These are phyloP conservation scores for Lepidonotus clava DNA, from an alignment of 2,888 invertebrate genomes.

Conservation along the genomic window DNA sequence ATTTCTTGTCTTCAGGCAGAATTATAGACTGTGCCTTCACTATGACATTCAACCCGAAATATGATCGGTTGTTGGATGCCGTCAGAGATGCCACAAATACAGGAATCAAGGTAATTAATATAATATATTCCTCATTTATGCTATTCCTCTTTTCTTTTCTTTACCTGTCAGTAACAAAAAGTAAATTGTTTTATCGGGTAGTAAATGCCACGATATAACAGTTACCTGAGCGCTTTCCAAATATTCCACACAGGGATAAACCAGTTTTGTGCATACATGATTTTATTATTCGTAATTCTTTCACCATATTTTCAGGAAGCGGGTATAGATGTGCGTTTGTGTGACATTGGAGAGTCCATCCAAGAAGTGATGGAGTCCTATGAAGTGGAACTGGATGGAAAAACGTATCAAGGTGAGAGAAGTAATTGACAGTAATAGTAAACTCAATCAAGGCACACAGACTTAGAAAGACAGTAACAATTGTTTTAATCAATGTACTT, in stretches of 20 bases:
- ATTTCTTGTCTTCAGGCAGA: conserved; percentile 82
- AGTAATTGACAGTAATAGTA: too few species aligned
- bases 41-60: conserved; percentile 96
- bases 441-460: too few species aligned
- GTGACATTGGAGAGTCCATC: conserved; percentile 96
- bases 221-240: too few species aligned
- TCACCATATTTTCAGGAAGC: too few species aligned
- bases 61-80: conserved; percentile 90
- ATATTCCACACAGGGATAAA: too few species aligned
- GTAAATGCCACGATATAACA: too few species aligned
- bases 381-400: conserved; percentile 97
- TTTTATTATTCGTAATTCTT: too few species aligned
- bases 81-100: conserved; percentile 99
- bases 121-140: too few species aligned
- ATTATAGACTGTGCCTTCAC: conserved; percentile 99
- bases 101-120: conserved; percentile 93
- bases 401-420: conserved; percentile 88
- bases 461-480: too few species aligned
- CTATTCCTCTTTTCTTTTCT: not conserved
- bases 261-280: too few species aligned
- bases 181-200: too few species aligned
- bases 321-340: conserved; percentile 97
- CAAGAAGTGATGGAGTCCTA: conserved; percentile 99
- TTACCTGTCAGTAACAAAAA: too few species aligned
- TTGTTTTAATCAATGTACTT: not conserved